phyloP scores from a whole-genome alignment of 2,797 vertebrate genomes.

The Anabas testudineus region DNA sequence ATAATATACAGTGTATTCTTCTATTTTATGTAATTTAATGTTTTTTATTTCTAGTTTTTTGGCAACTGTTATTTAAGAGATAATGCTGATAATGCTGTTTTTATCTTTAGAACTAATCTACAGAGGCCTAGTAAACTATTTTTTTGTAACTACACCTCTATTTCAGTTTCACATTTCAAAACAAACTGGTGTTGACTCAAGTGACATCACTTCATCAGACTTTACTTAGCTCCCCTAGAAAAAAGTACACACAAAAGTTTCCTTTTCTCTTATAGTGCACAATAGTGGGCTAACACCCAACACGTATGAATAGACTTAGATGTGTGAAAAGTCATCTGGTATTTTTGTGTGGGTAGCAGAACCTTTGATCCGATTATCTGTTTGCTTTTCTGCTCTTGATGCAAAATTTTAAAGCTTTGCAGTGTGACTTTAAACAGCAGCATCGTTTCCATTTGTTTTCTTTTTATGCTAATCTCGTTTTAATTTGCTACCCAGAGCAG shows the following conservation, averaged over 20 bases:
- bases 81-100: neutral
- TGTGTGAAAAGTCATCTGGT: constrained; percentile 2
- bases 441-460: constrained; percentile 8
- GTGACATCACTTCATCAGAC: too few species aligned
- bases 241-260: neutral
- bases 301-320: neutral
- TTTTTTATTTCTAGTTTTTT: neutral
- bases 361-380: too few species aligned
- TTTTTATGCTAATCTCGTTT: constrained; percentile 18
- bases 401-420: constrained; percentile 7
- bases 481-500: constrained; percentile 28
- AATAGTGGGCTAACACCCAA: too few species aligned
- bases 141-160: too few species aligned
- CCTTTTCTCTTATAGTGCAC: neutral
- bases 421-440: constrained; percentile 7
- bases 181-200: too few species aligned
- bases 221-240: neutral
- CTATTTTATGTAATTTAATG: too few species aligned
- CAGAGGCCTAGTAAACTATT: too few species aligned
- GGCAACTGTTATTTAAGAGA: neutral
- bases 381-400: constrained; percentile 25
- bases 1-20: neutral
- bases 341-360: too few species aligned
- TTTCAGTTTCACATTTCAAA: too few species aligned
- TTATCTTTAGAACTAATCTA: too few species aligned